Evolutionary conservation across 2,113 vertebrate species (phyloP).

Genomic region (Hipposideros armiger): DNA sequence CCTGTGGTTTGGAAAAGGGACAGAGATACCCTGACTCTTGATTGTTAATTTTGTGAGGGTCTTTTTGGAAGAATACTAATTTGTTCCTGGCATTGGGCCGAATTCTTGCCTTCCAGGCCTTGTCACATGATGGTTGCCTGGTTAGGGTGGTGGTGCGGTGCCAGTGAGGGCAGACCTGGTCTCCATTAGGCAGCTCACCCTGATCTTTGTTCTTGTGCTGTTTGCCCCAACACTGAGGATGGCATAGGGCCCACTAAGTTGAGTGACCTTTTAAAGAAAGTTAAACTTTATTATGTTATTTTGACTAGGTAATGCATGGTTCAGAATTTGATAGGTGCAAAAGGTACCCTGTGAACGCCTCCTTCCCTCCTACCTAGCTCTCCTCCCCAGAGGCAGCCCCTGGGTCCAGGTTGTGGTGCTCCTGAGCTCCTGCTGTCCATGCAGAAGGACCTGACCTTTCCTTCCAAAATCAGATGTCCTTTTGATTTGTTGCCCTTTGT

Average conservation of each 20-base stretch:
- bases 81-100: neutral
- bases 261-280: conserved; percentile 46
- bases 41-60: conserved; percentile 12
- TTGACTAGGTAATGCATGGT: neutral
- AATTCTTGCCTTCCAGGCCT: neutral
- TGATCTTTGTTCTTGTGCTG: conserved; percentile 55
- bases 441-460: neutral
- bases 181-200: neutral
- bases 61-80: conserved; percentile 14
- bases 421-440: neutral
- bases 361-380: neutral
- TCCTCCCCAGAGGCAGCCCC: neutral
- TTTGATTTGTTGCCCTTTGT: neutral
- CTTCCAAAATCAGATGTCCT: neutral
- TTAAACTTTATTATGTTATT: conserved; percentile 52
- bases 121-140: neutral
- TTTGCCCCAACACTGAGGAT: conserved; percentile 54
- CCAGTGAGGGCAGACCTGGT: neutral
- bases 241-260: conserved; percentile 25
- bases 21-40: neutral
- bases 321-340: neutral
- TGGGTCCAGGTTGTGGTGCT: neutral
- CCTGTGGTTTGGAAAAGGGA: neutral
- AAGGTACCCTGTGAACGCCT: neutral
- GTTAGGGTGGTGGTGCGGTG: neutral